Evolutionary conservation across 2,888 invertebrate genomes (phyloP), one percentile per base, ranked within the genome.

Genomic region (Pycnomerus fuliginosus): DNA sequence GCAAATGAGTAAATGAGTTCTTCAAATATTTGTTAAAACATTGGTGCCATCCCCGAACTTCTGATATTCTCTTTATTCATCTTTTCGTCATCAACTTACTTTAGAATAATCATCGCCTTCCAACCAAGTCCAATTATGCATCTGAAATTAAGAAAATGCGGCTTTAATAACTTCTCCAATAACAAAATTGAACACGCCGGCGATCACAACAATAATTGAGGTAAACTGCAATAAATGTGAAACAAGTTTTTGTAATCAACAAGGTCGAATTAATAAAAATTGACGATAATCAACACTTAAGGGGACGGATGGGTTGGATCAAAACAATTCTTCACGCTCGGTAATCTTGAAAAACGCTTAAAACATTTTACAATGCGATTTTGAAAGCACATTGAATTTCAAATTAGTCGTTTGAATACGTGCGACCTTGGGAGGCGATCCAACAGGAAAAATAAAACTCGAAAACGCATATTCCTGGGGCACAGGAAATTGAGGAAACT

Each of bases 81-180:
- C n/a, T n/a, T n/a, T n/a, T n/a, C n/a, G n/a, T n/a, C 20, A 14
- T 42, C 33, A 45, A 52, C 52, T 52, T 52, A 52, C 52, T 47
- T 38, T 47, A 16, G 35, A 43, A 43, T 23, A 48, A 48, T 52
- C 52, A 45, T 51, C 51, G 36, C 37, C 50, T 44, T 52, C 44
- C 47, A 44, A 47, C 44, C 49, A 47, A 14, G 38, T 50, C 47
- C 49, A 44, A 46, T 52, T 52, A 45, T 39, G 52, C 35, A 52
- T 52, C 52, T 52, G 52, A 47, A 47, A 25, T 10, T 20, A 20
- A 20, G 20, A 4, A 20, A 44, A 48, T 36, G 24, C 16, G n/a
- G n/a, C n/a, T n/a, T n/a, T n/a, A n/a, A n/a, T n/a, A n/a, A n/a
- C n/a, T n/a, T n/a, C n/a, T n/a, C n/a, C n/a, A n/a, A n/a, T n/a